Evolutionary conservation across 2,113 vertebrate genomes (phyloP).

Genomic region (Scartelaos histophorus): DNA sequence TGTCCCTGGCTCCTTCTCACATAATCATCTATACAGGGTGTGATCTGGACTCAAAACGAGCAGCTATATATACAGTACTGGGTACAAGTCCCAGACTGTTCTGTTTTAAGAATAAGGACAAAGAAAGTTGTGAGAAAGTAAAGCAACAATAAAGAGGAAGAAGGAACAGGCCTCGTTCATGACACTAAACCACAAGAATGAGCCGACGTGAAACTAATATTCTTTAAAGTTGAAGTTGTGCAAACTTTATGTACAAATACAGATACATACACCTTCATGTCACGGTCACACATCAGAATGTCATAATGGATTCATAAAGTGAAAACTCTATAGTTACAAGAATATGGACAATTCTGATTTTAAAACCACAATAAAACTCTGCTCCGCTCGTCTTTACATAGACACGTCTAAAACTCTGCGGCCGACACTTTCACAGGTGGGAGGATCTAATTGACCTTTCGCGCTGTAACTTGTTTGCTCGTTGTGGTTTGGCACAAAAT

Average conservation of each 20-base stretch:
- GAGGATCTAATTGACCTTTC: background rate
- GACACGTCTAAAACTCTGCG: background rate
- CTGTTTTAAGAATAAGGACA: constrained; percentile 1
- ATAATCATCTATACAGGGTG: constrained; percentile 38
- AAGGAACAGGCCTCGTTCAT: background rate
- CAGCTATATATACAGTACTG: constrained; percentile 21
- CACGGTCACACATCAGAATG: background rate
- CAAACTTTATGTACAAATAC: background rate
- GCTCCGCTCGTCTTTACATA: background rate
- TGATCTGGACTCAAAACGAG: constrained; percentile 49
- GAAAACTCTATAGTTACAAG: background rate
- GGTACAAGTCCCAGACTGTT: background rate
- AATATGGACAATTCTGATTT: background rate
- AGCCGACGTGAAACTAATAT: background rate
- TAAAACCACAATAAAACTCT: background rate
- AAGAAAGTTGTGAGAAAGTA: background rate
- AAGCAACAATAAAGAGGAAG: background rate
- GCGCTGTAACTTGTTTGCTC: constrained; percentile 10
- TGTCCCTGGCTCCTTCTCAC: constrained; percentile 20
- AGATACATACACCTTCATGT: background rate
- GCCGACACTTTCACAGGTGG: constrained; percentile 8
- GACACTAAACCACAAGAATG: background rate
- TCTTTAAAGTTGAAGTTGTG: background rate
- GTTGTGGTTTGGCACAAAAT: constrained; percentile 20
- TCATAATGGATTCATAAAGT: background rate